These are phyloP conservation scores for Pristionchus japonicus DNA, from an alignment of 2,888 invertebrate species.

Conservation along the genomic window DNA sequence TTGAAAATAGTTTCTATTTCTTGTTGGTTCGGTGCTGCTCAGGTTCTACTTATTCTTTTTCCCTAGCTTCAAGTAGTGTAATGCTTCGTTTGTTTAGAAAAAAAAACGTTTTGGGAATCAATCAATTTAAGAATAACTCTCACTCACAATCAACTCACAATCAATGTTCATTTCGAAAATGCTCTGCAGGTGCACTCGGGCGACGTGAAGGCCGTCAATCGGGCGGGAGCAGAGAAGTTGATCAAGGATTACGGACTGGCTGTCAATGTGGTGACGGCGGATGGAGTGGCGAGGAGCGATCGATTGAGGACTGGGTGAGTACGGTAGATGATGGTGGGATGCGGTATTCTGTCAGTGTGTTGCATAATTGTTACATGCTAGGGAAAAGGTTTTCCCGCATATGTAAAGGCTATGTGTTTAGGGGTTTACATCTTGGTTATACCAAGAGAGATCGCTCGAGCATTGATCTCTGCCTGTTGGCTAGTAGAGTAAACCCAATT, in stretches of 20 bases:
- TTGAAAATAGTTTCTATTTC: no score
- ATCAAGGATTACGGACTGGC: constrained; percentile 58
- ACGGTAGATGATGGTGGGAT: background rate
- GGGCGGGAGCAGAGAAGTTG: constrained; percentile 57
- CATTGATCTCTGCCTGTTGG: no score
- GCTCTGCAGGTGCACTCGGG: constrained; percentile 61
- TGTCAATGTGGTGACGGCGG: background rate
- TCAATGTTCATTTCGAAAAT: no score
- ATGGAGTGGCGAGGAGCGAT: background rate
- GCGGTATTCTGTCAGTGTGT: no score
- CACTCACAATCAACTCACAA: background rate
- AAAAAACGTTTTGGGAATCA: background rate
- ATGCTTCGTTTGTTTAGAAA: background rate
- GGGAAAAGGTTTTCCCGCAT: no score
- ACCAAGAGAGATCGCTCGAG: no score
- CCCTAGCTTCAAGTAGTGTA: background rate
- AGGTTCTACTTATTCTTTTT: background rate
- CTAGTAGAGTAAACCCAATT: no score
- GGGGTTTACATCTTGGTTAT: no score
- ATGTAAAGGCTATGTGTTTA: no score
- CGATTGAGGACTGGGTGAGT: constrained; percentile 33
- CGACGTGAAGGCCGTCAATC: constrained; percentile 67
- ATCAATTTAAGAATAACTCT: no score
- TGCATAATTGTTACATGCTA: no score
- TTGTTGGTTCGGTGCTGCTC: background rate